Base-by-base conservation (phyloP, 2,888 invertebrate genomes). In the Caenorhabditis panamensis region DNA sequence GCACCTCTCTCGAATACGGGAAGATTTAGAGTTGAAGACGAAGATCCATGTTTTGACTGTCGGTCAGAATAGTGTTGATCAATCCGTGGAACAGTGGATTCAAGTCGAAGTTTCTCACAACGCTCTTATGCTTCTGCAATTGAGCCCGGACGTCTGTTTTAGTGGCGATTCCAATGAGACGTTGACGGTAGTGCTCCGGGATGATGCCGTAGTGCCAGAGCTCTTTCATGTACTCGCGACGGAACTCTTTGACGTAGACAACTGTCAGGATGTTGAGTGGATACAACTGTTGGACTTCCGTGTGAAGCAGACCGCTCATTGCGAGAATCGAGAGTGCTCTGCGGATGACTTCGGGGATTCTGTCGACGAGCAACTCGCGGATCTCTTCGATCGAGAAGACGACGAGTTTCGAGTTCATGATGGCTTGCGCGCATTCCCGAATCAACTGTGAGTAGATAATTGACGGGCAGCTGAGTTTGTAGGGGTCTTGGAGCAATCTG, bases 151-250 rank as follows among this genome's bases (percentile, higher is more conserved):
- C 41, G 6, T 0, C 28, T 11, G 36, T 24, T 2, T n/a, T 9
- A 9, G 36, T 2, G 24, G 8, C 16, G 8, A 9, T 4, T 16
- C 64, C 53, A 53, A 53, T 22, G 24, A 64, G 18, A 9, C 53
- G 47, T 20, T 67, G 47, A 53, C 51, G n/a, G 20, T 61, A 51
- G 59, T 78, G 56, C 58, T 59, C 62, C 16, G 44, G 71, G 24
- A 59, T 47, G 44, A 69, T 28, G 36, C 59, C 44, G 20, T 47
- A 58, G 26, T 28, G 69, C 69, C 61, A 61, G 18, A 36, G 63
- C 11, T 20, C n/a, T 49, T 53, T 37, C 49, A 59, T 16, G 9
- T 13, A 8, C 6, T 56, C 37, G 24, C 37, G 18, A n/a, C 64
- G 64, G 18, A 64, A 49, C 37, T 64, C 64, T 41, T 64, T 64